Conservation (phyloP, 2,888 invertebrate genomes). For the Ommatoiulus sabulosus region DNA sequence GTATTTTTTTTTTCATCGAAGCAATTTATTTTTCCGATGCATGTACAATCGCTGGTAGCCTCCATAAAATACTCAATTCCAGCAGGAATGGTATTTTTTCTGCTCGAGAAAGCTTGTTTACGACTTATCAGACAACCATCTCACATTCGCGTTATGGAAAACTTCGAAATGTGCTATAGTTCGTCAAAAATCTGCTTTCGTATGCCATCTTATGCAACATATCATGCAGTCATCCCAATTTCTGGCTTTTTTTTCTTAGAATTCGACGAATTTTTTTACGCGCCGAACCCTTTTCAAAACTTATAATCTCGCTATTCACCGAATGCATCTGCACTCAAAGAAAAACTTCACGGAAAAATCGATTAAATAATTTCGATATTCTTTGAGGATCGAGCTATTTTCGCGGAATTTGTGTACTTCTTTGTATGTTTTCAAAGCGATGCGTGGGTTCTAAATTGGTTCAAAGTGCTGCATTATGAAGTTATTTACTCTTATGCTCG, state of each 20-base stretch:
- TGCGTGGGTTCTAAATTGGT: not conserved
- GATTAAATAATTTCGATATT: constrained; percentile 1
- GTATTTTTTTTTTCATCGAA: not conserved
- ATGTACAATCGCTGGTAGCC: not conserved
- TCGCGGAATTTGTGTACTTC: not conserved
- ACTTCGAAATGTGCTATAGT: constrained; percentile 1
- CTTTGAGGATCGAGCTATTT: not conserved
- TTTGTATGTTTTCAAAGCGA: not conserved
- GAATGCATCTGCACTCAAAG: not conserved
- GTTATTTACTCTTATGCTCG: not conserved
- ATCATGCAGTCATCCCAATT: not conserved
- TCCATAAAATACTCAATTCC: not conserved
- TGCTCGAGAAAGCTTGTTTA: constrained; percentile 8
- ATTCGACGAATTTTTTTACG: not conserved
- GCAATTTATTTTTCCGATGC: constrained; percentile 13
- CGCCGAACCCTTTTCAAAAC: not conserved
- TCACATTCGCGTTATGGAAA: not conserved
- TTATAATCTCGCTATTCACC: not conserved
- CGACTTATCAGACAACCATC: constrained; percentile 11
- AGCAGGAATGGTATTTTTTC: constrained; percentile 17
- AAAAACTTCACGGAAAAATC: not conserved
- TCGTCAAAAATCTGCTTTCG: not conserved
- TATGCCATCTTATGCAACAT: not conserved
- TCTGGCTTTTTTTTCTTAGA: not conserved
- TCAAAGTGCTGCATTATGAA: not conserved